A percentile compares a stretch with the other conserved stretches of the same genome.
phyloP scores from a whole-genome alignment of 2,797 vertebrate genomes.

The Channallabes apus region DNA sequence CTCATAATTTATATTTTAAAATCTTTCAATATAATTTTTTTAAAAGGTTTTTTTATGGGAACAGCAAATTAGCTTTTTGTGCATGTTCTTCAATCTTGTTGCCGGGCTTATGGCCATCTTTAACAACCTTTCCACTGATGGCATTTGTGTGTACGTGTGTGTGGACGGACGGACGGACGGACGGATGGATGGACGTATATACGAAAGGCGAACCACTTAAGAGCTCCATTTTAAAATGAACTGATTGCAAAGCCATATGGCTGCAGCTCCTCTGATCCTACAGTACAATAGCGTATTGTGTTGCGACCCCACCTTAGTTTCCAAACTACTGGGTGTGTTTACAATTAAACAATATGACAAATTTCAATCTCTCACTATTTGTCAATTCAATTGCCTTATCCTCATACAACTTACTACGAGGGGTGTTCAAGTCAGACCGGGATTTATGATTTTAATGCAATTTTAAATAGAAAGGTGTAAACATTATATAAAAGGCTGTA shows the following conservation, averaged over 20 bases:
- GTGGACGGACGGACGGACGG: conserved; percentile 10
- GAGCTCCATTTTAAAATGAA: conserved; percentile 62
- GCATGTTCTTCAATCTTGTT: background rate
- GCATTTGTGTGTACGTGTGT: conserved; percentile 29
- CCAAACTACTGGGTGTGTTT: conserved; percentile 48
- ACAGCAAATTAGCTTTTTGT: background rate
- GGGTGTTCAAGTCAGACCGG: too few relatives aligned
- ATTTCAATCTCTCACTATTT: background rate
- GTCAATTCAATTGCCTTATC: background rate
- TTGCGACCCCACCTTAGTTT: conserved; percentile 57
- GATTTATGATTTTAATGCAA: too few relatives aligned
- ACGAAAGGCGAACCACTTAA: conserved; percentile 61
- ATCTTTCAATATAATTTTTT: background rate
- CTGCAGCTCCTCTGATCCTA: conserved; percentile 63
- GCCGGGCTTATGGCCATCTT: background rate
- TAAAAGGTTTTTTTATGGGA: background rate
- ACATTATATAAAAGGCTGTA: too few relatives aligned
- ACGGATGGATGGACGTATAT: background rate
- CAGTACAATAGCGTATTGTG: conserved; percentile 77
- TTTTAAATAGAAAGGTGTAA: too few relatives aligned
- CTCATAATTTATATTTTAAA: background rate
- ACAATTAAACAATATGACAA: background rate
- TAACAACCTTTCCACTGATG: conserved; percentile 26
- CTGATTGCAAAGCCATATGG: conserved; percentile 75
- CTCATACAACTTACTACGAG: background rate